These are phyloP conservation scores for Saturnia japonica DNA, from an alignment of 2,888 invertebrate genomes.

Conservation along the genomic window DNA sequence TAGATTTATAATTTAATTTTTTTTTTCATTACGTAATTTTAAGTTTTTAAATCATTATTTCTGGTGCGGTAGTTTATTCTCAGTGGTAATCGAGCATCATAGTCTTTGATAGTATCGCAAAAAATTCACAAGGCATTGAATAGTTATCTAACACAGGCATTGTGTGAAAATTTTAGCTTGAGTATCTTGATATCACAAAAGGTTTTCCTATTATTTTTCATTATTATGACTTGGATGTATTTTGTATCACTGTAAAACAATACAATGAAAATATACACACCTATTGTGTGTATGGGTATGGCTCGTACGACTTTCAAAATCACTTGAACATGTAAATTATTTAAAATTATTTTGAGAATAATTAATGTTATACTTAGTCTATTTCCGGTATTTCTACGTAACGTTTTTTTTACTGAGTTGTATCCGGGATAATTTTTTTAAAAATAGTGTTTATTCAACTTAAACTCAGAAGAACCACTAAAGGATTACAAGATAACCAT, in stretches of 20 bases:
- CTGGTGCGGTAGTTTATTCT: not conserved
- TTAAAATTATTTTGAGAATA: not conserved
- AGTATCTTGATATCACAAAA: slow-evolving; percentile 4
- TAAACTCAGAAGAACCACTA: too few relatives aligned
- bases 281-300: not conserved
- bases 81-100: not conserved
- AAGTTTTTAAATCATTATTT: not conserved
- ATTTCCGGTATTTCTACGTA: not conserved
- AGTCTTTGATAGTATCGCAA: not conserved
- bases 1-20: too few relatives aligned
- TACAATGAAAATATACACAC: not conserved
- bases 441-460: too few relatives aligned
- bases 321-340: not conserved
- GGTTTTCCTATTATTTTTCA: slow-evolving; percentile 8
- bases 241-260: slow-evolving; percentile 1
- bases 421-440: not conserved
- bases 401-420: not conserved
- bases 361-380: not conserved
- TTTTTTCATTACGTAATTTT: too few relatives aligned
- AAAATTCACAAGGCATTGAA: slow-evolving; percentile 13
- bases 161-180: not conserved
- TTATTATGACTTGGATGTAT: not conserved
- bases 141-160: slow-evolving; percentile 7
- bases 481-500: too few relatives aligned
- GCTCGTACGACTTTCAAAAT: not conserved